Evolutionary conservation across 1,140 invertebrate genomes (phyloP).

Genomic region (Pseudomyrmex gracilis): DNA sequence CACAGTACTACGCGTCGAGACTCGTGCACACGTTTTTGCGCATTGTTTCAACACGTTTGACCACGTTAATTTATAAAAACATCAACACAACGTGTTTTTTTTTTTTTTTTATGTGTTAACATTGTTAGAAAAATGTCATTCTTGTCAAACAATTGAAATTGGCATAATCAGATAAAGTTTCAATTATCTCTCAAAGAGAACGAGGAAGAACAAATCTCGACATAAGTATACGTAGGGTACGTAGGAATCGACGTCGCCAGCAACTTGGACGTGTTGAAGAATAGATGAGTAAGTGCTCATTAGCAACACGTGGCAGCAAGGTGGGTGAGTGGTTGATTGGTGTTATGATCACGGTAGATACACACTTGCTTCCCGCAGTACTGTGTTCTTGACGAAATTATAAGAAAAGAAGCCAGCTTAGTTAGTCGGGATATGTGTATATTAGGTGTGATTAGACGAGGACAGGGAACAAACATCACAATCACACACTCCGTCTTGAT

Average conservation of each 20-base stretch:
- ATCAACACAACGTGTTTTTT: not conserved
- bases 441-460: conserved; percentile 53
- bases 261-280: conserved; percentile 47
- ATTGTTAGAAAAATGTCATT: not conserved
- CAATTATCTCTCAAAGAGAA: not conserved
- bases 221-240: conserved; percentile 1
- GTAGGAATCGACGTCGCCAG: conserved; percentile 3
- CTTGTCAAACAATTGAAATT: not conserved
- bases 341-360: conserved; percentile 37
- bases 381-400: conserved; percentile 76
- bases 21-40: not conserved
- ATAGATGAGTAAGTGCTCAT: conserved; percentile 37
- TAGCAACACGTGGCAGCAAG: conserved; percentile 18
- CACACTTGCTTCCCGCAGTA: conserved; percentile 67
- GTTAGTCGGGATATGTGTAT: conserved; percentile 69
- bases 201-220: conserved; percentile 22
- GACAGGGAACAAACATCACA: conserved; percentile 66
- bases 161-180: no score
- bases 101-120: not conserved
- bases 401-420: conserved; percentile 78
- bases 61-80: not conserved
- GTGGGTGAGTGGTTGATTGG: conserved; percentile 5
- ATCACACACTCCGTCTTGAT: conserved; percentile 75
- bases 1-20: conserved; percentile 77
- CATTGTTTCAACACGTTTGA: not conserved